Conservation (phyloP, 2,113 vertebrate species). For the Oryzias javanicus region DNA sequence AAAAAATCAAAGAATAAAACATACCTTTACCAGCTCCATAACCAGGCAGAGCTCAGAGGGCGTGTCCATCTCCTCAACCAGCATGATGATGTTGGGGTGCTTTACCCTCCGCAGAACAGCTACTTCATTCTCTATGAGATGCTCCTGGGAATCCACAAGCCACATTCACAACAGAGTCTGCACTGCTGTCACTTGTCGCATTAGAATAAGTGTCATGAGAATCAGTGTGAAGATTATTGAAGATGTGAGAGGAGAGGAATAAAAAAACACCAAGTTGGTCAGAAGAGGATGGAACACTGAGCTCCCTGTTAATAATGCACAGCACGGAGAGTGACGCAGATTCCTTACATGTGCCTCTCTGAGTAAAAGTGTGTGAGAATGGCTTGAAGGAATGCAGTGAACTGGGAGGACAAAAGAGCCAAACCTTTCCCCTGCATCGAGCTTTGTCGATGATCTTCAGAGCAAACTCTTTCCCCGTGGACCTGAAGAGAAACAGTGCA, state of each 20-base stretch:
- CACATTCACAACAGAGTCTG: not conserved
- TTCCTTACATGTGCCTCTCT: not conserved
- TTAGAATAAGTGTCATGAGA: no score
- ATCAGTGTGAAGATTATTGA: no score
- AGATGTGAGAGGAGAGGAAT: no score
- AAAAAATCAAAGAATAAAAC: not conserved
- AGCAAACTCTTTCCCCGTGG: slow-evolving; percentile 94
- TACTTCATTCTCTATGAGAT: slow-evolving; percentile 96
- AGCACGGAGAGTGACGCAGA: slow-evolving; percentile 8
- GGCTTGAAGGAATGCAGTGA: not conserved
- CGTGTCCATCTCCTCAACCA: slow-evolving; percentile 95
- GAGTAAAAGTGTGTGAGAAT: not conserved
- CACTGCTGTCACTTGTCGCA: no score
- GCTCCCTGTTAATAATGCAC: slow-evolving; percentile 32
- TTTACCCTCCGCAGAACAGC: slow-evolving; percentile 92
- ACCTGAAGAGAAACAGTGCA: slow-evolving; percentile 73
- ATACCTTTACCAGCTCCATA: slow-evolving; percentile 97
- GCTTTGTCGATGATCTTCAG: slow-evolving; percentile 98
- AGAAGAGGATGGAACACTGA: no score
- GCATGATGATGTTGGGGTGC: slow-evolving; percentile 97
- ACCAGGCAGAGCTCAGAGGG: slow-evolving; percentile 89
- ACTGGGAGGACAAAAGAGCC: not conserved
- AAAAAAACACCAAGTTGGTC: no score
- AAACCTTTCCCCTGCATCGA: slow-evolving; percentile 94
- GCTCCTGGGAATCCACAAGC: slow-evolving; percentile 79